Base-by-base conservation (phyloP, 2,797 vertebrate species). In the Galagoides demidoff region DNA sequence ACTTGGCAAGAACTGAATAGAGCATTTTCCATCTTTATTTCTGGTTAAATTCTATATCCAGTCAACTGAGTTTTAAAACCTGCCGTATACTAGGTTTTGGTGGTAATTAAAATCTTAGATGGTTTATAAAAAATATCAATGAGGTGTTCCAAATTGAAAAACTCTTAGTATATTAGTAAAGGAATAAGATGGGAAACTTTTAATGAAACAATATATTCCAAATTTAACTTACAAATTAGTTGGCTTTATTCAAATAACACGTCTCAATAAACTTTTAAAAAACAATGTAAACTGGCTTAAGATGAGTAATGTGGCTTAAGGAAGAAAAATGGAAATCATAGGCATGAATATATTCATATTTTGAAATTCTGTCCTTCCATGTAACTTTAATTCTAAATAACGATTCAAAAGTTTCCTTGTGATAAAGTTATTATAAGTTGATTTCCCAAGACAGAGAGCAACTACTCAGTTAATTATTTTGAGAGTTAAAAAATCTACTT, bases 1-100 rank as follows among this genome's bases (percentile, higher is more conserved):
- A 91, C 85, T 77, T 92, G 85, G 64, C 13, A 96, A 95, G 76
- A 81, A 73, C 2, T 66, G 29, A 86, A 95, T 82, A 73, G 73
- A 81, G 29, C 8, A 29, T 71, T 81, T 95, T 94, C 93, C n/a
- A 71, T 76, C 66, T 95, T 96, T 90, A 97, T 68, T 89, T 92
- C 76, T 71, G 49, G 45, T 74, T 89, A 92, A 88, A 85, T 49
- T 85, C 39, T 92, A 89, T 90, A 89, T 88, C 19, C 39, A 92
- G 87, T 89, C 81, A 83, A 55, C 3, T 86, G 93, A 93, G 74
- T n/a, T 94, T 94, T 88, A 91, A 78, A 76, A 70, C 12, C 27
- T 45, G 12, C 39, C 55, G 34, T 27, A 39, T 29, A 31, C 55
- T 82, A 59, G 45, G 85, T 81, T 94, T 83, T 12, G n/a, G 64